These are phyloP conservation scores for Eumacrocentrus americanus DNA, from an alignment of 2,888 invertebrate species.

Conservation along the genomic window DNA sequence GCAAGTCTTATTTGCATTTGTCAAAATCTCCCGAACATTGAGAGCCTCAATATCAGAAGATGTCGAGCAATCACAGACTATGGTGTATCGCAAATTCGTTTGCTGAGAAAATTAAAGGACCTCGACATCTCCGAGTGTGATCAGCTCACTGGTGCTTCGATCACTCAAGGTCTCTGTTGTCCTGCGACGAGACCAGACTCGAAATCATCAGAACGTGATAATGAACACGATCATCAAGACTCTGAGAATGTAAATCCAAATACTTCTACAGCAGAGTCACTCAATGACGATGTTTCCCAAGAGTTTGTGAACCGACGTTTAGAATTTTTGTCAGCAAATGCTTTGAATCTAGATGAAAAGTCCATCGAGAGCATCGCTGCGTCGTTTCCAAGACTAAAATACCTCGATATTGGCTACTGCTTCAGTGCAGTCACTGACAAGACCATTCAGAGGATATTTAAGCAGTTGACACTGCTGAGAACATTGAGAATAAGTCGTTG, in stretches of 20 bases:
- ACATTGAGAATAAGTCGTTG: slow-evolving; percentile 72
- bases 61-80: slow-evolving; percentile 71
- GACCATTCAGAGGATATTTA: slow-evolving; percentile 71
- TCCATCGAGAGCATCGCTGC: slow-evolving; percentile 69
- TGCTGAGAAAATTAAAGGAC: slow-evolving; percentile 65
- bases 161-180: slow-evolving; percentile 67
- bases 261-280: slow-evolving; percentile 1
- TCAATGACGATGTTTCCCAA: too few species aligned
- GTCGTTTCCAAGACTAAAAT: slow-evolving; percentile 65
- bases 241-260: slow-evolving; percentile 33
- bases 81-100: slow-evolving; percentile 66
- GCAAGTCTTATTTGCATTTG: slow-evolving; percentile 68
- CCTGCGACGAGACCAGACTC: neutral
- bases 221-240: slow-evolving; percentile 16
- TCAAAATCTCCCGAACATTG: slow-evolving; percentile 66
- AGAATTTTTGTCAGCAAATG: slow-evolving; percentile 66
- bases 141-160: slow-evolving; percentile 68
- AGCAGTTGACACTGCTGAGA: slow-evolving; percentile 67
- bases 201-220: neutral
- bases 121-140: slow-evolving; percentile 75
- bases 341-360: slow-evolving; percentile 69
- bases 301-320: too few species aligned
- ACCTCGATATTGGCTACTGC: slow-evolving; percentile 72
- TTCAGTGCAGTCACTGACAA: slow-evolving; percentile 75
- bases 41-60: slow-evolving; percentile 68